These are phyloP conservation scores for Megaustenia siamemsis DNA, from an alignment of 2,888 invertebrate genomes.

Conservation along the genomic window DNA sequence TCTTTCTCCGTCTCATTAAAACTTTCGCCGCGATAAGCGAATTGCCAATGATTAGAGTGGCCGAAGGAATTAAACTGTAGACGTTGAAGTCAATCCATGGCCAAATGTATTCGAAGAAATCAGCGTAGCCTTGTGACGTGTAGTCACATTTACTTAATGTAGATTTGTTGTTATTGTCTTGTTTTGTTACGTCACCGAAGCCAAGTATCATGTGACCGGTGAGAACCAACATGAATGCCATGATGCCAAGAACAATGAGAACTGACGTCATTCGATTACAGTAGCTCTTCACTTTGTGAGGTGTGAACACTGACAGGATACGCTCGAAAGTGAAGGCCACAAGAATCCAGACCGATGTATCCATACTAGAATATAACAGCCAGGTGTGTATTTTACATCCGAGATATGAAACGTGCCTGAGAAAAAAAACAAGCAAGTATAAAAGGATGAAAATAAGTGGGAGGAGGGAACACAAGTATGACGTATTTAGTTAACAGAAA, in stretches of 20 bases:
- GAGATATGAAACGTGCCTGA: slow-evolving; percentile 2
- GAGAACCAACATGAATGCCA: slow-evolving; percentile 58
- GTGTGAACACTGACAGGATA: slow-evolving; percentile 68
- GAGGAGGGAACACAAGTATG: too few species aligned
- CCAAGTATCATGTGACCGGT: slow-evolving; percentile 68
- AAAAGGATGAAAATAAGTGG: too few species aligned
- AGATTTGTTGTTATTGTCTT: neutral
- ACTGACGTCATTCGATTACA: slow-evolving; percentile 62
- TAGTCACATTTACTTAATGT: slow-evolving; percentile 51
- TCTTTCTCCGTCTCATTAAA: slow-evolving; percentile 16
- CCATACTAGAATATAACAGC: slow-evolving; percentile 67
- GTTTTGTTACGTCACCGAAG: slow-evolving; percentile 39
- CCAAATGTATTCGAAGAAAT: slow-evolving; percentile 64
- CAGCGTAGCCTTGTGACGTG: slow-evolving; percentile 53
- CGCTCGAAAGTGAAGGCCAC: slow-evolving; percentile 73
- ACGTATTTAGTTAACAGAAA: too few species aligned
- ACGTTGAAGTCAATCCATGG: slow-evolving; percentile 73
- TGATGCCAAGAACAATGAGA: slow-evolving; percentile 55
- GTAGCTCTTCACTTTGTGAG: slow-evolving; percentile 62
- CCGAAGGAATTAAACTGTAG: slow-evolving; percentile 69
- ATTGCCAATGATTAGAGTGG: slow-evolving; percentile 68
- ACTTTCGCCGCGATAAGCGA: slow-evolving; percentile 62
- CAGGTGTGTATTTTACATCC: slow-evolving; percentile 63
- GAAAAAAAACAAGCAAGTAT: neutral
- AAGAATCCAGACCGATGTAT: slow-evolving; percentile 74